Base-by-base conservation (phyloP, 1,140 invertebrate species). In the Venturia canescens region DNA sequence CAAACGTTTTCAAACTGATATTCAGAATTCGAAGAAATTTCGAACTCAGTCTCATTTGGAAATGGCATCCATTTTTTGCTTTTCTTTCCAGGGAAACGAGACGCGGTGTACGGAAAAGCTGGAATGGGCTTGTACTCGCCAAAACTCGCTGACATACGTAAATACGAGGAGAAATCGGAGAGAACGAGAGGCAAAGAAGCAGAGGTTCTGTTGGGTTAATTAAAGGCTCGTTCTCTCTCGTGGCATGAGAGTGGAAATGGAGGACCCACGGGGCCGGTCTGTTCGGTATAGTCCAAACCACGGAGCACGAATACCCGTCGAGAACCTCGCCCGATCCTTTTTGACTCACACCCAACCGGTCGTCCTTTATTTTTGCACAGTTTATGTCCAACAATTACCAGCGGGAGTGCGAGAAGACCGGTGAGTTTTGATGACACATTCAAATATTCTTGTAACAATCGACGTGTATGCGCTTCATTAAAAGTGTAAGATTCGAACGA, bases 131-230 rank as follows among this genome's bases (percentile, higher is more conserved):
- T 21, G 2, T 53, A 72, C 70, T 80, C 50, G 50, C 48, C 74
- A 78, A 82, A 86, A 84, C 80, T 83, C 83, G 85, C 84, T 85
- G 84, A 87, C 85, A 87, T 83, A 87, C 84, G 84, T 87, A 87
- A 87, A 87, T 84, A 85, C 80, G 79, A 82, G 81, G 81, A 78
- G 83, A 77, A 85, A 84, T 76, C 57, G 4, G 66, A 69, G 29
- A 3, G 29, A 69, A 23, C 3, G 23, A 63, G 27, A 3, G 66
- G 16, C 15, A 67, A 31, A 3, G 11, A 29, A 48, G 82, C 53
- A 82, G 82, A 81, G 83, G 86, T 87, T 85, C 82, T 72, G 76
- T 63, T 81, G 84, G 85, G 86, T 87, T 87, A 87, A 87, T 86
- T 87, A 87, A 87, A 87, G 84, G 38, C 38, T 80, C 79, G n/a